phyloP scores from a whole-genome alignment of 1,140 invertebrate species.

The Stenopsyche tienmushanensis region DNA sequence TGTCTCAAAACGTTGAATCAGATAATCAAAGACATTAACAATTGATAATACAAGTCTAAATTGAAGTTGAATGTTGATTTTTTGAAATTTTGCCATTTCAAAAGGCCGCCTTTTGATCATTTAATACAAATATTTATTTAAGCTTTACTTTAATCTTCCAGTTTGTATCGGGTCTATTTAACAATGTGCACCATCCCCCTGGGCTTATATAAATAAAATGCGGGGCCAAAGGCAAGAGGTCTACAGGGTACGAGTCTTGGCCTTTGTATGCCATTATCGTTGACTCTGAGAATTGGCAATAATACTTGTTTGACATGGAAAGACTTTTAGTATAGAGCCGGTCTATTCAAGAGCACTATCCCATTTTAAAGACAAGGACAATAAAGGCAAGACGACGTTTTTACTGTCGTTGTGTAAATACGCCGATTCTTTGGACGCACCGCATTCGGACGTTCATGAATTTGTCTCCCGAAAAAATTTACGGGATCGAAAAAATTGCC shows the following conservation, averaged over 20 bases:
- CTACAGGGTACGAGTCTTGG: not conserved
- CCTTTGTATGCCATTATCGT: constrained; percentile 29
- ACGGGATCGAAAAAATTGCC: too few relatives aligned
- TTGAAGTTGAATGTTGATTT: too few relatives aligned
- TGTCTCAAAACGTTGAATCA: too few relatives aligned
- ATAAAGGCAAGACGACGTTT: not conserved
- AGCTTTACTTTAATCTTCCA: too few relatives aligned
- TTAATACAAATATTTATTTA: too few relatives aligned
- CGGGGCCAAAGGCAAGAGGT: not conserved
- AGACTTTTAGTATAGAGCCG: constrained; percentile 32
- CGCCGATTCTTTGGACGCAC: too few relatives aligned
- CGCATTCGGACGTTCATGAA: too few relatives aligned
- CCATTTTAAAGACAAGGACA: not conserved
- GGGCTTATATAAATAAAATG: constrained; percentile 12
- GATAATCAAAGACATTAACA: too few relatives aligned
- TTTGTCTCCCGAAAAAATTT: too few relatives aligned
- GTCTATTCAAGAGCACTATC: not conserved
- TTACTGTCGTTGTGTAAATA: not conserved
- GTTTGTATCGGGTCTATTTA: not conserved
- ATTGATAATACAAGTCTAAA: too few relatives aligned
- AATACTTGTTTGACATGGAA: constrained; percentile 39
- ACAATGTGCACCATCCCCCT: not conserved
- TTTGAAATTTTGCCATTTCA: too few relatives aligned
- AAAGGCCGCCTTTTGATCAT: too few relatives aligned
- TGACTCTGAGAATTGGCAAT: constrained; percentile 36